These are phyloP conservation scores for Paramormyrops hopkinsi DNA, from an alignment of 2,797 vertebrate species.

Conservation along the genomic window DNA sequence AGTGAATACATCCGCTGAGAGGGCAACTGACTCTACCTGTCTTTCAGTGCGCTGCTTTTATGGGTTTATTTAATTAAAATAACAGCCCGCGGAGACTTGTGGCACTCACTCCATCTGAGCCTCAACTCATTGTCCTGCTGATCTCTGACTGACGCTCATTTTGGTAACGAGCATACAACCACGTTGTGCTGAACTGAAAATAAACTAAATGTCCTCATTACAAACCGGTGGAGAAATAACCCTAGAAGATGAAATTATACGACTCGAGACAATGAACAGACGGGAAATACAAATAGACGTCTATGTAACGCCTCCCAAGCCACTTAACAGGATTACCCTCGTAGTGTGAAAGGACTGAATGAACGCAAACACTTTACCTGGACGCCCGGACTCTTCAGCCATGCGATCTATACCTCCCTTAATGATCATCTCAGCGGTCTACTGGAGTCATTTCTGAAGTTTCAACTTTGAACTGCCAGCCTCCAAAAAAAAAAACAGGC, in stretches of 20 bases:
- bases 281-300: neutral
- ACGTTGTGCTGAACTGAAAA: neutral
- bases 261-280: neutral
- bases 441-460: constrained; percentile 75
- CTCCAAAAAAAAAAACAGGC: constrained; percentile 59
- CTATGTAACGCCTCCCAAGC: neutral
- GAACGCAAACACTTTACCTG: constrained; percentile 56
- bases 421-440: constrained; percentile 81
- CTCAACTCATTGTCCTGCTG: neutral
- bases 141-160: neutral
- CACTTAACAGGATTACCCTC: neutral
- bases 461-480: constrained; percentile 76
- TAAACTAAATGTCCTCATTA: neutral
- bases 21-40: neutral
- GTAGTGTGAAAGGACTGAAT: neutral
- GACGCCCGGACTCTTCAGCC: constrained; percentile 78
- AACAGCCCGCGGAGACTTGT: neutral
- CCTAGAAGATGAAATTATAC: neutral
- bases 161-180: neutral
- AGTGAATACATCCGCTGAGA: neutral
- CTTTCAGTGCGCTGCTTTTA: neutral
- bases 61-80: neutral
- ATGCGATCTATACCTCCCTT: constrained; percentile 80
- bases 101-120: neutral
- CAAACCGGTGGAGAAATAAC: neutral